A percentile compares a stretch with the other conserved stretches of the same genome.
These are phyloP conservation scores for Monopterus albus DNA, from an alignment of 2,113 vertebrate species.

Conservation along the genomic window DNA sequence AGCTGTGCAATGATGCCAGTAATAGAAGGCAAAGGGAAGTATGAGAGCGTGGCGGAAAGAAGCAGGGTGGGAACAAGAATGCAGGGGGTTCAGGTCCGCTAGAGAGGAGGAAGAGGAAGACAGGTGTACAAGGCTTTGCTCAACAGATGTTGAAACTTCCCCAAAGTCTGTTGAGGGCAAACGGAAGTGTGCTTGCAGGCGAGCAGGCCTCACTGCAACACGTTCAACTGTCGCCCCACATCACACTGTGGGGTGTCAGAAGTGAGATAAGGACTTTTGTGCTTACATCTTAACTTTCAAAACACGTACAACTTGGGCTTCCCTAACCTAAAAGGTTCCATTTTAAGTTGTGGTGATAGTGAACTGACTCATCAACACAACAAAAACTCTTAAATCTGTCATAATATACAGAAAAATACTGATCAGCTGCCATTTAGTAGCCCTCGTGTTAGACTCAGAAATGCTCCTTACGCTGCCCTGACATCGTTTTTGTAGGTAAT, in stretches of 20 bases:
- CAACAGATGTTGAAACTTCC: conserved; percentile 81
- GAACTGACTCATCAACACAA: conserved; percentile 1
- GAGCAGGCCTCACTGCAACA: conserved; percentile 54
- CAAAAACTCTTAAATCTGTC: neutral
- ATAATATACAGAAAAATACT: neutral
- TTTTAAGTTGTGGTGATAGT: conserved; percentile 2
- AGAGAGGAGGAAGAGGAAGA: conserved; percentile 78
- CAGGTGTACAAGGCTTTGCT: conserved; percentile 80
- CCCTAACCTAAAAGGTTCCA: neutral
- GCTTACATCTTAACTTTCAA: conserved; percentile 15
- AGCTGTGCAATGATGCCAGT: conserved; percentile 6
- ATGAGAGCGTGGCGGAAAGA: conserved; percentile 27
- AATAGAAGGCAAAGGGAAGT: conserved; percentile 67
- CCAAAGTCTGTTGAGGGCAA: conserved; percentile 70
- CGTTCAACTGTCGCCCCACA: conserved; percentile 66
- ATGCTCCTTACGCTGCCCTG: neutral
- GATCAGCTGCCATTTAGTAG: conserved; percentile 17
- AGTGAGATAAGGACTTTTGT: conserved; percentile 44
- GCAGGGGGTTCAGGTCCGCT: conserved; percentile 50
- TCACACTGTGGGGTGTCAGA: conserved; percentile 26
- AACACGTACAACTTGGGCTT: neutral
- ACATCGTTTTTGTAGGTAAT: conserved; percentile 56
- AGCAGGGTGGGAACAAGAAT: conserved; percentile 35
- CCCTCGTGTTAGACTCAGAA: conserved; percentile 9
- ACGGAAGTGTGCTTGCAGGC: conserved; percentile 72